Conservation (phyloP, 1,140 invertebrate genomes). For the Anthonomus grandis region DNA sequence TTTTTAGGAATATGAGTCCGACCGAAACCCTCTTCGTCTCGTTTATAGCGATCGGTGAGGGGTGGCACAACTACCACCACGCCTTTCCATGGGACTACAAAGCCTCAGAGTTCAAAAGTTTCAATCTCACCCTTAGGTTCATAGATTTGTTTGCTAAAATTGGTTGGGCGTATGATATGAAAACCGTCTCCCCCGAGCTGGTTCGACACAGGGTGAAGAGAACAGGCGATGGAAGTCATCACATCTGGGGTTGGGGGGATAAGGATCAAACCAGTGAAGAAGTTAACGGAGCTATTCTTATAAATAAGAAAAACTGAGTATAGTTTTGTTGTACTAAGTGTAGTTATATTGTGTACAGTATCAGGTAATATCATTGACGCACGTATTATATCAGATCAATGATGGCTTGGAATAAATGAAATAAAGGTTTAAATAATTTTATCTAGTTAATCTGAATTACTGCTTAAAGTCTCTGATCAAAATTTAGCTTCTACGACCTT, state of each 20-base stretch:
- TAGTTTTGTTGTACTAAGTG: too few species aligned
- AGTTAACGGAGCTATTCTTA: too few species aligned
- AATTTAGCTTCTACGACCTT: too few species aligned
- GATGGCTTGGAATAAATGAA: too few species aligned
- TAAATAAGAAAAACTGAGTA: too few species aligned
- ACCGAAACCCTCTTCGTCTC: slow-evolving; percentile 60
- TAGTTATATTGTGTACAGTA: too few species aligned
- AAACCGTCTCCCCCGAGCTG: slow-evolving; percentile 62
- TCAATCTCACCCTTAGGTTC: slow-evolving; percentile 69
- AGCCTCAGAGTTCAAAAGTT: slow-evolving; percentile 60
- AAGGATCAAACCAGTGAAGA: too few species aligned
- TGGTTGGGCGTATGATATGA: slow-evolving; percentile 73
- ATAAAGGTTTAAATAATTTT: too few species aligned
- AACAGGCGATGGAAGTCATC: slow-evolving; percentile 60
- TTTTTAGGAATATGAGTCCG: slow-evolving; percentile 51
- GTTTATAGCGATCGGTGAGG: slow-evolving; percentile 57
- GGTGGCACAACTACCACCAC: slow-evolving; percentile 79
- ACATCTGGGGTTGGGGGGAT: slow-evolving; percentile 54
- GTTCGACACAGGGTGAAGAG: slow-evolving; percentile 58
- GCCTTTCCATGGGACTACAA: slow-evolving; percentile 73
- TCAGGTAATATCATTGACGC: too few species aligned
- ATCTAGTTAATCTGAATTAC: too few species aligned
- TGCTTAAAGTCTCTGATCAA: too few species aligned
- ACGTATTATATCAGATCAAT: too few species aligned
- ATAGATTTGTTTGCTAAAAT: slow-evolving; percentile 69